A percentile compares a stretch with the other conserved stretches of the same genome.
These are phyloP conservation scores for Pediacus dermestoides DNA, from an alignment of 2,888 invertebrate genomes.

Conservation along the genomic window DNA sequence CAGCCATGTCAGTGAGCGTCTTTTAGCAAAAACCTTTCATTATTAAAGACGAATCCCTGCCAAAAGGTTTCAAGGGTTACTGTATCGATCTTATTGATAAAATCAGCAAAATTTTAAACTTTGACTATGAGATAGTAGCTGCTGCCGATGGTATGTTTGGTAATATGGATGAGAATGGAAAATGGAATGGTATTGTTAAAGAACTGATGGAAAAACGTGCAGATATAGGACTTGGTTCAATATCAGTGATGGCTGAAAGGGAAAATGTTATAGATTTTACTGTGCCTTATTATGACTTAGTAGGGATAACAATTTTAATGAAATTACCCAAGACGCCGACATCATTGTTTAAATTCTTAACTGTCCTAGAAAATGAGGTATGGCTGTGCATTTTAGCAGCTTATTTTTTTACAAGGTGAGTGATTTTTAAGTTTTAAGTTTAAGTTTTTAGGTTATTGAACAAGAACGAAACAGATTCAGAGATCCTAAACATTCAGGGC, in stretches of 20 bases:
- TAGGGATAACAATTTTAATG: conserved; percentile 96
- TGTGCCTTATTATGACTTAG: conserved; percentile 96
- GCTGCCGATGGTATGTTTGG: conserved; percentile 82
- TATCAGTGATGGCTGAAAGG: conserved; percentile 96
- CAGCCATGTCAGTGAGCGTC: conserved; percentile 10
- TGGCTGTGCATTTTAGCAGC: conserved; percentile 96
- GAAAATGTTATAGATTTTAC: conserved; percentile 98
- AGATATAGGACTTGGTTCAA: conserved; percentile 88
- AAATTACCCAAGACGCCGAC: conserved; percentile 83
- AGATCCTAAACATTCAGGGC: too few relatives aligned
- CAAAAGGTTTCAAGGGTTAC: conserved; percentile 76
- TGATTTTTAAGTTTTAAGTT: too few relatives aligned
- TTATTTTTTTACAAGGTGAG: conserved; percentile 88
- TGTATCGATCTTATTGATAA: conserved; percentile 91
- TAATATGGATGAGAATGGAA: conserved; percentile 77
- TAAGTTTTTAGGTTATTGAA: too few relatives aligned
- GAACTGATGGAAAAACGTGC: conserved; percentile 61
- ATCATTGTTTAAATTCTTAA: conserved; percentile 93
- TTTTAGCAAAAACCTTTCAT: conserved; percentile 80
- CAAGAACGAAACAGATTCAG: too few relatives aligned
- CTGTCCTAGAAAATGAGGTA: conserved; percentile 92
- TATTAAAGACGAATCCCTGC: conserved; percentile 63
- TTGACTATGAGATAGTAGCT: conserved; percentile 85
- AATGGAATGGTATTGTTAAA: conserved; percentile 59
- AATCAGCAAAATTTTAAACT: conserved; percentile 78